Evolutionary conservation across 2,113 vertebrate genomes (phyloP).

Genomic region (Galeopterus variegatus): DNA sequence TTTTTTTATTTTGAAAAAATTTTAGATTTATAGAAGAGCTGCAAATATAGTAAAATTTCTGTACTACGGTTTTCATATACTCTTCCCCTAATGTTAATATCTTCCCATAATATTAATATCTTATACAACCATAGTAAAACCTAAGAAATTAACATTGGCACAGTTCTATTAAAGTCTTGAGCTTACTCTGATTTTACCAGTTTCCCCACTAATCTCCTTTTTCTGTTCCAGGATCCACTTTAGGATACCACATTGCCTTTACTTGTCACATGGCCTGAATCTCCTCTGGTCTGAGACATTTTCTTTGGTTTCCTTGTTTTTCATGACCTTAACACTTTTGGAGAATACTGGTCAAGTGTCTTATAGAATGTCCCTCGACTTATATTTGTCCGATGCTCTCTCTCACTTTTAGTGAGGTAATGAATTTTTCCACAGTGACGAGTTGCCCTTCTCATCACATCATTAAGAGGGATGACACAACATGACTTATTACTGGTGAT

Average conservation of each 20-base stretch:
- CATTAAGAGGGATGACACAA: background rate
- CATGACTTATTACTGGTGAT: background rate
- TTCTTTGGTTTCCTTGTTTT: background rate
- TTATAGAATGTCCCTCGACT: background rate
- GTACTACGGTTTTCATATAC: background rate
- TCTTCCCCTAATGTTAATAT: background rate
- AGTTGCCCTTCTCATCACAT: background rate
- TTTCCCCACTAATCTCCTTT: background rate
- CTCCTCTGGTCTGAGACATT: background rate
- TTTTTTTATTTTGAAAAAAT: constrained; percentile 23
- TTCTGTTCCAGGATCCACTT: background rate
- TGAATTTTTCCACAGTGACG: background rate
- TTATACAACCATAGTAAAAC: background rate
- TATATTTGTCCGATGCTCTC: background rate
- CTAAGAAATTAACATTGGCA: background rate
- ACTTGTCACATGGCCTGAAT: background rate
- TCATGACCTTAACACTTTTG: background rate
- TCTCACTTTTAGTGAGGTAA: background rate
- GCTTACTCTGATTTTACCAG: background rate
- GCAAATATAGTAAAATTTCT: background rate
- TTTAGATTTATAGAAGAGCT: background rate
- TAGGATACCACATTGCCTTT: background rate
- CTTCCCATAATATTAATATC: background rate
- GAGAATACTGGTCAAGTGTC: background rate
- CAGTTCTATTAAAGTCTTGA: background rate